Base-by-base conservation (phyloP, 2,888 invertebrate genomes). In the Drosophila antonietae region DNA sequence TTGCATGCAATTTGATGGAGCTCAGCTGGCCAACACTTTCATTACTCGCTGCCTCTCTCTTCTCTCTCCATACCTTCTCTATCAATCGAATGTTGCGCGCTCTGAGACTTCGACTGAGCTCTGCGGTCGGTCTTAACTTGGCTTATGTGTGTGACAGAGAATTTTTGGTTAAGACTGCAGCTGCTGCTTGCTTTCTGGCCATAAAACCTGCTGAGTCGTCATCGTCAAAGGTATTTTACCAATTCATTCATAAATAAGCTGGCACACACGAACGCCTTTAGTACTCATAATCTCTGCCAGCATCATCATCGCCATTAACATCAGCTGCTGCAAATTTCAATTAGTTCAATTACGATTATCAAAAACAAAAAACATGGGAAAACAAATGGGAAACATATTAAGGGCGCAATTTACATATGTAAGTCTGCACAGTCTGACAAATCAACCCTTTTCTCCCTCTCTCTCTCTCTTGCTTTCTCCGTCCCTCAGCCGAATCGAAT, bases 281-380 rank as follows among this genome's bases (percentile, higher is more conserved):
- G 37, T 4, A 7, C 53, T 35, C 39, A 67, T 66, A 37, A 53
- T 23, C 53, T 53, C 37, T 33, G 46, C n/a, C 59, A 46, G n/a
- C 35, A 37, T 18, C 44, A 46, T 51, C 15, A 35, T 46, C 7
- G 20, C 28, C 28, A 51, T 51, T 23, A 51, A 1, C 64, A 35
- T 49, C 20, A 46, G 44, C 23, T 63, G 64, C 35, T 46, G 23
- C 53, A 41, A 61, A 59, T 78, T 88, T 83, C 83, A 88, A 88
- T 88, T 88, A 85, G 83, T 73, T 77, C 78, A 82, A 88, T 83
- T 88, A 73, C 68, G 60, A 73, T 57, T 66, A 56, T 60, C 61
- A 70, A 23, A 28, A 37, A 43, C 41, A 59, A 41, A 23, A 52
- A 55, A 3, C 14, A 20, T 58, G 14, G 20, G 15, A 28, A 55